phyloP scores from a whole-genome alignment of 2,888 invertebrate genomes.

The Latrodectus hesperus region DNA sequence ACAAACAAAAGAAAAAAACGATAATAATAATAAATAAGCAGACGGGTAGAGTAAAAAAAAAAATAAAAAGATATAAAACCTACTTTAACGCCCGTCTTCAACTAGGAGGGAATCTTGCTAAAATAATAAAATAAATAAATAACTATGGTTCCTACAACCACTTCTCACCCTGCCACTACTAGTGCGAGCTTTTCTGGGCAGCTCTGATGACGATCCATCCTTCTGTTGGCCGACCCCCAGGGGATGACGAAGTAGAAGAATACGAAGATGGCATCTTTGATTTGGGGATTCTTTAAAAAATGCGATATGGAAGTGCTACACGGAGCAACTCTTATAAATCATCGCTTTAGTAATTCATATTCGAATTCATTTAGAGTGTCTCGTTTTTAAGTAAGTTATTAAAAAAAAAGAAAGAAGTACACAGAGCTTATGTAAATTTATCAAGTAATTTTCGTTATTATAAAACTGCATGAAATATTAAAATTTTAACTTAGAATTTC shows the following conservation, averaged over 20 bases:
- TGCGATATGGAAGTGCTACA: neutral
- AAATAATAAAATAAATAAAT: neutral
- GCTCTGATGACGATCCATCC: constrained; percentile 21
- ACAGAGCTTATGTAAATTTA: too few relatives aligned
- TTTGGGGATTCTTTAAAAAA: neutral
- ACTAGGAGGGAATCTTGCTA: neutral
- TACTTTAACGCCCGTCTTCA: constrained; percentile 19
- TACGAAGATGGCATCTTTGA: neutral
- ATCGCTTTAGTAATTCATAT: too few relatives aligned
- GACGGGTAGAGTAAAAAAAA: neutral
- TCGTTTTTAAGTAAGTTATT: too few relatives aligned
- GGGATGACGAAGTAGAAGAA: neutral
- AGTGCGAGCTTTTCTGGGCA: neutral
- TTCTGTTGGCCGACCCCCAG: neutral
- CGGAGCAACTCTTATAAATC: too few relatives aligned
- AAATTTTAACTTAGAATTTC: too few relatives aligned
- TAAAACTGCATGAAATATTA: too few relatives aligned
- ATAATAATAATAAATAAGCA: neutral
- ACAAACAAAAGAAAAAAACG: constrained; percentile 11
- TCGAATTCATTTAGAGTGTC: too few relatives aligned
- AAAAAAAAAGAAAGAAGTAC: too few relatives aligned
- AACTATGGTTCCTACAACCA: constrained; percentile 23
- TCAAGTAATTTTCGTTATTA: too few relatives aligned
- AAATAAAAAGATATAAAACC: constrained; percentile 6
- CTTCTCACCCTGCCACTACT: constrained; percentile 47